These are phyloP conservation scores for Meandrina meandrites DNA, from an alignment of 92 coral and sea anemone species.

Conservation along the genomic window DNA sequence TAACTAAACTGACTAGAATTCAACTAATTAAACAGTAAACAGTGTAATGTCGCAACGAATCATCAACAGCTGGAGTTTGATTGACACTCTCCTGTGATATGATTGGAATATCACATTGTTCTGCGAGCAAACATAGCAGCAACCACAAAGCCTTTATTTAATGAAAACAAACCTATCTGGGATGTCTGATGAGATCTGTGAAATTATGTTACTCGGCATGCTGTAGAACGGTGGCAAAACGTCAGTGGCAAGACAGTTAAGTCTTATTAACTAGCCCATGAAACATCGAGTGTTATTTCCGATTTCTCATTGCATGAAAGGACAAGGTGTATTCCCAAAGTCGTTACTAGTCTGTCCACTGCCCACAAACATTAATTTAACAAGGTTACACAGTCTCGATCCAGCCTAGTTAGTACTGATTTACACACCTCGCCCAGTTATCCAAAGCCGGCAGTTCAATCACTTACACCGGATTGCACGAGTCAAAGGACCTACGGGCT, in stretches of 20 bases:
- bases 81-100: slow-evolving; percentile 28
- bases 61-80: slow-evolving; percentile 24
- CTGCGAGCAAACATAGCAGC: slow-evolving; percentile 1
- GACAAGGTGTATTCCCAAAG: no score
- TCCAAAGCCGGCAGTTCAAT: no score
- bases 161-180: background rate
- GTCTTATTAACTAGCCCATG: background rate
- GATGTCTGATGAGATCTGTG: background rate
- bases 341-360: no score
- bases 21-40: slow-evolving; percentile 38
- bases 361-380: no score
- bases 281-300: background rate
- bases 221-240: background rate
- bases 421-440: no score
- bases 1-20: background rate
- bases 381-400: no score
- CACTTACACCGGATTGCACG: no score
- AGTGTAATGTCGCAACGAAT: slow-evolving; percentile 4
- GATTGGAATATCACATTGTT: background rate
- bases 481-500: no score
- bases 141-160: slow-evolving; percentile 6
- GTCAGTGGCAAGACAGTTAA: background rate
- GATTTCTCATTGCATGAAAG: no score
- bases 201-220: background rate
- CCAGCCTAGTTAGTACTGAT: no score